Percentiles rank a stretch among this genome's conserved stretches.
Conservation (phyloP, 2,888 invertebrate genomes). For the Protonemura montana region DNA sequence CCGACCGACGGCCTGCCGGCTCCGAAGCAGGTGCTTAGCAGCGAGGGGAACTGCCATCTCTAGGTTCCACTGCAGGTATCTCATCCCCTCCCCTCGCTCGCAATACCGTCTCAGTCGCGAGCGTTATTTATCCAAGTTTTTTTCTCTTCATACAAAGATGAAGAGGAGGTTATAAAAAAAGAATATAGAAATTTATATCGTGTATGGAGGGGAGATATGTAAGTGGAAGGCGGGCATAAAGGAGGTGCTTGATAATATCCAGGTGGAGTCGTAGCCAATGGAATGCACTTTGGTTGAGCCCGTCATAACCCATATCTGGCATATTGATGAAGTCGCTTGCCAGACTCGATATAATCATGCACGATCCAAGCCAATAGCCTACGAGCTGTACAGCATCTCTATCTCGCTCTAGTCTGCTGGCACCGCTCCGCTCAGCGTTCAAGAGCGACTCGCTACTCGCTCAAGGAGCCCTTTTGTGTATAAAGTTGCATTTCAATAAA, state of each 20-base stretch:
- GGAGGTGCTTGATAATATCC: conserved; percentile 37
- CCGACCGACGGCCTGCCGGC: too few species aligned
- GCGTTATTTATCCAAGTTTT: conserved; percentile 38
- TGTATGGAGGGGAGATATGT: conserved; percentile 39
- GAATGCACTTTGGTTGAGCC: conserved; percentile 17
- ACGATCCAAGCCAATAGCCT: conserved; percentile 19
- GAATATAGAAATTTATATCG: conserved; percentile 29
- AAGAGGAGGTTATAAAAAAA: conserved; percentile 44
- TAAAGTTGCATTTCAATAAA: conserved; percentile 40
- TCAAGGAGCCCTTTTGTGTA: conserved; percentile 13
- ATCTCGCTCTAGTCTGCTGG: not conserved
- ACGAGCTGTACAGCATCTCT: not conserved
- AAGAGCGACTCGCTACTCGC: not conserved
- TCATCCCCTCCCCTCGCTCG: conserved; percentile 23
- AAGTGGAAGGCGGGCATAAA: conserved; percentile 30
- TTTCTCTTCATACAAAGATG: conserved; percentile 22
- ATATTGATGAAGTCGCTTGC: conserved; percentile 41
- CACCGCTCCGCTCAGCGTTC: not conserved
- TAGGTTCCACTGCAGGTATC: conserved; percentile 35
- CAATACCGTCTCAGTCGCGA: not conserved
- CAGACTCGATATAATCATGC: conserved; percentile 33
- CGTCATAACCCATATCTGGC: conserved; percentile 49
- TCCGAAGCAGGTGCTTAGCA: conserved; percentile 17
- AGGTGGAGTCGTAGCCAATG: conserved; percentile 38
- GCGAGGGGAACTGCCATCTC: not conserved